Percentiles rank a stretch among this genome's conserved stretches.
phyloP scores from a whole-genome alignment of 2,888 invertebrate species.

The Drosophila mimica region DNA sequence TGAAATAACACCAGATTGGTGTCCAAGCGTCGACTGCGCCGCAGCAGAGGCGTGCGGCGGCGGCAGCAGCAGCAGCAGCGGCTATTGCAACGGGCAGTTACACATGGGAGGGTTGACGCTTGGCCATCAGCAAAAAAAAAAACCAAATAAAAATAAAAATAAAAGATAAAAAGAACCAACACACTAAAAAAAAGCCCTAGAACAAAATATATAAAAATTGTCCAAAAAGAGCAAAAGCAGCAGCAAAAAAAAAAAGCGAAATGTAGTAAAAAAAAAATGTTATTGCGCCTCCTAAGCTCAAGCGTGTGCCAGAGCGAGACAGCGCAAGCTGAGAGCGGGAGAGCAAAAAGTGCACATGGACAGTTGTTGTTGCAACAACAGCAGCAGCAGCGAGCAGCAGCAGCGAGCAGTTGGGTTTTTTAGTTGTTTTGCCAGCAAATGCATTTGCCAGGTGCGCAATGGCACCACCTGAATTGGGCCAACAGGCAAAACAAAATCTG shows the following conservation, averaged over 20 bases:
- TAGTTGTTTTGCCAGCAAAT: conserved; percentile 75
- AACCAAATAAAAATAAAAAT: conserved; percentile 2
- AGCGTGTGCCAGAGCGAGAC: conserved; percentile 38
- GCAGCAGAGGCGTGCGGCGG: conserved; percentile 20
- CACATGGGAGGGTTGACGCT: conserved; percentile 30
- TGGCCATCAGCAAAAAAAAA: conserved; percentile 30
- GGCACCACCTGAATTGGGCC: background rate
- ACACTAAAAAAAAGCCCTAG: conserved; percentile 26
- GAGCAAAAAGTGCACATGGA: conserved; percentile 41
- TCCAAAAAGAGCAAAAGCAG: conserved; percentile 33
- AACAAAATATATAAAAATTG: conserved; percentile 58
- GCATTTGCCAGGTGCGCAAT: conserved; percentile 75
- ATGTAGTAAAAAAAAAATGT: conserved; percentile 44
- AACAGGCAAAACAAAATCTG: background rate
- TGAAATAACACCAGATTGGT: conserved; percentile 81
- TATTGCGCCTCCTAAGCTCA: conserved; percentile 63
- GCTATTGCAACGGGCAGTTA: conserved; percentile 43
- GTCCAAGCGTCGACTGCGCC: conserved; percentile 44
- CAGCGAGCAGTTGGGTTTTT: conserved; percentile 38
- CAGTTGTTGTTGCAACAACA: conserved; percentile 21
- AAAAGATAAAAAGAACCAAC: conserved; percentile 5
- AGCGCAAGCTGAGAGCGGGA: conserved; percentile 22
- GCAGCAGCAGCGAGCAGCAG: conserved; percentile 1
- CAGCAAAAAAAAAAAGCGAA: conserved; percentile 15
- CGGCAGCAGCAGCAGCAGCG: conserved; percentile 23